Base-by-base conservation (phyloP, 1,140 invertebrate genomes). In the Parasteatoda tepidariorum region DNA sequence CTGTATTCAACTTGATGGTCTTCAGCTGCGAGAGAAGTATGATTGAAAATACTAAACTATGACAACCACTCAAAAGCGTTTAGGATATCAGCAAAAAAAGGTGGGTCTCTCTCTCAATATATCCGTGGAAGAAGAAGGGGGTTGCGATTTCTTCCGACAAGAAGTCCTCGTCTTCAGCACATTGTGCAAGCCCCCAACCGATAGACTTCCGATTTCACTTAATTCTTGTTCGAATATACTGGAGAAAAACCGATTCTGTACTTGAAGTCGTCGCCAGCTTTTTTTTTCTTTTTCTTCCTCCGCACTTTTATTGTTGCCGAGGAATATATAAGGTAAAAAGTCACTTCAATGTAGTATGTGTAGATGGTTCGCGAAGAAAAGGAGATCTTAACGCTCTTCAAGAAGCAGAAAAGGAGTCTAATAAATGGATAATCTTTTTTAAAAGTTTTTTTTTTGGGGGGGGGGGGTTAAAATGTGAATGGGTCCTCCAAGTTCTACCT, bases 151-250 rank as follows among this genome's bases (percentile, higher is more conserved):
- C 38, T 67, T 41, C 64, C 31, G 33, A 34, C 64, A 67, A 31
- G 31, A 31, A n/a, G 33, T 34, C 59, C 38, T 55, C 13, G 33
- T 68, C 24, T 41, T 3, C 34, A 5, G 15, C 33, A 31, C 38
- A 38, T 38, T 62, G 73, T 76, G 34, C 61, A 13, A 26, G 59
- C 73, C 59, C 73, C 34, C 73, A 41, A 15, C 59, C 30, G 34
- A 76, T 76, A 62, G 38, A 76, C 73, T 76, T 76, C 73, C 73
- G 73, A 76, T 15, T 76, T 76, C 73, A 76, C 73, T 76, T 64
- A 62, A 30, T 22, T 34, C 59, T 41, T 76, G 59, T 64, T 76
- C 30, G 30, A 7, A 24, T 34, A 33, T 57, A 41, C 15, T 22
- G 71, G 18, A 13, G 9, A n/a, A 31, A 11, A 74, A 74, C 71